Evolutionary conservation across 2,797 vertebrate species (phyloP), one percentile per base, ranked within the genome.

Genomic region (Setipinna tenuifilis): DNA sequence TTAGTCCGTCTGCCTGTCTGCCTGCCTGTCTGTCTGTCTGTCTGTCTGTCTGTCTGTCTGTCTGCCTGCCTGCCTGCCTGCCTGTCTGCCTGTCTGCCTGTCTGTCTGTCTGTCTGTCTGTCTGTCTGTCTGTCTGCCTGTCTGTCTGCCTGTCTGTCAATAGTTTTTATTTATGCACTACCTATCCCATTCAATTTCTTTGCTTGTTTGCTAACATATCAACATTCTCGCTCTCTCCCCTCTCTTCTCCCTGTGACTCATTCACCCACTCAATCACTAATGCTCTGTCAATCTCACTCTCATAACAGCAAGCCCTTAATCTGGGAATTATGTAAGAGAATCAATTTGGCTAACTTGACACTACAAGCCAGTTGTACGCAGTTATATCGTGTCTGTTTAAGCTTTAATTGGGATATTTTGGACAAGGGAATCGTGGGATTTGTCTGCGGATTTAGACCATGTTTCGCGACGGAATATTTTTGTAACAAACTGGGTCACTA

Each of bases 381-480:
- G 35, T 35, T 35, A 41, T 41, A 75, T n/a, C n/a, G n/a, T 75
- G 17, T 35, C 68, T 75, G 28, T 17, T 14, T 4, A 14, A 75
- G 28, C 35, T 12, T 75, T 75, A 75, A 65, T 28, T 65, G 62
- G 28, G 31, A 75, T 75, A 75, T 28, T 31, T 41, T 14, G 31
- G 68, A 62, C 89, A 68, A 25, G 48, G 28, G 48, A 46, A 83
- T 44, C 25, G 7, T n/a, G 81, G 81, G 81, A 82, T 57, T 50
- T 25, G 23, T 54, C 78, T 85, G 83, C 0, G 81, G 88, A 75
- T 71, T 71, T 28, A 71, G 65, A 35, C 11, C 23, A 25, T 16
- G 68, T 41, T 75, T 28, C 31, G 12, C 35, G 68, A 75, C 31
- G 35, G 28, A 75, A 75, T 75, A 75, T 75, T 35, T 75, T 75